These are phyloP conservation scores for Leptinotarsa texana DNA, from an alignment of 1,140 invertebrate species.

Conservation along the genomic window DNA sequence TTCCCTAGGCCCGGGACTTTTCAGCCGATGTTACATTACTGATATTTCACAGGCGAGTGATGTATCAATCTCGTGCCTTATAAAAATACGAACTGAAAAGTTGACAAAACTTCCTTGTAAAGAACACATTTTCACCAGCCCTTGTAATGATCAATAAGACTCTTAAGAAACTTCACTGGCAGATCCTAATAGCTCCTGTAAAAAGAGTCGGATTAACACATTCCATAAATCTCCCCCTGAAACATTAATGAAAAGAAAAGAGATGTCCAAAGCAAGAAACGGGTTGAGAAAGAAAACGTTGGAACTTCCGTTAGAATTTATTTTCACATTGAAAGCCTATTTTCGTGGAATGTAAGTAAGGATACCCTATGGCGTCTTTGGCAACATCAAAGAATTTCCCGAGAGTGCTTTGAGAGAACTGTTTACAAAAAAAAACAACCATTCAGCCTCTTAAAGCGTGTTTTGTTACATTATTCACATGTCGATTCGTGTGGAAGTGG, in stretches of 20 bases:
- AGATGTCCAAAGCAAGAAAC: slow-evolving; percentile 2
- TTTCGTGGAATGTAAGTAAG: not conserved
- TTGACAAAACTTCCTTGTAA: too few species aligned
- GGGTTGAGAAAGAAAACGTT: not conserved
- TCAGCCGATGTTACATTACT: too few species aligned
- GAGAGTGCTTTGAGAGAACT: not conserved
- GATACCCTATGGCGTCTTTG: not conserved
- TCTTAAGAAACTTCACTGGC: not conserved
- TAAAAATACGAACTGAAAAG: too few species aligned
- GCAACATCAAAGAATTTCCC: slow-evolving; percentile 5
- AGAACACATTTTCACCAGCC: too few species aligned
- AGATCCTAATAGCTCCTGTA: not conserved
- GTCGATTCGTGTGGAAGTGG: too few species aligned
- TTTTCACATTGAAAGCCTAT: not conserved
- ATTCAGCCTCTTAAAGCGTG: too few species aligned
- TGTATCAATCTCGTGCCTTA: too few species aligned
- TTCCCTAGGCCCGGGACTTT: too few species aligned
- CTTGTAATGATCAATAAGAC: not conserved
- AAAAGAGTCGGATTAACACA: not conserved
- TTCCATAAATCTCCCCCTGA: not conserved
- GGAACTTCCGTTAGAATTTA: not conserved
- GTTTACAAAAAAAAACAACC: not conserved
- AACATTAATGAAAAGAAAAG: slow-evolving; percentile 8
- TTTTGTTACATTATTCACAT: too few species aligned
- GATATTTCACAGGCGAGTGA: too few species aligned